These are phyloP conservation scores for Rhopalosiphum padi DNA, from an alignment of 1,140 invertebrate genomes.

Conservation along the genomic window DNA sequence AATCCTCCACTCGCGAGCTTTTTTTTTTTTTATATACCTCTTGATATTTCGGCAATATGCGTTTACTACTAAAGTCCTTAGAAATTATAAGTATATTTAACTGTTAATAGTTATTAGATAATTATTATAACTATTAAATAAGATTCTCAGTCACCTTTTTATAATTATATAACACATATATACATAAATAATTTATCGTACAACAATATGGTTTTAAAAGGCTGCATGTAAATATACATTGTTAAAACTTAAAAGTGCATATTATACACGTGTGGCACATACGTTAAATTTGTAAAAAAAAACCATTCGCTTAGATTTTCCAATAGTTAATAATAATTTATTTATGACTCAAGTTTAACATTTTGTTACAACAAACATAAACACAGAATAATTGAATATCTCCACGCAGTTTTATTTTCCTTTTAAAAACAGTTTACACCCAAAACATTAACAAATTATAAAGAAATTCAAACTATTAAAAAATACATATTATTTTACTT, in stretches of 20 bases:
- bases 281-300: too few relatives aligned
- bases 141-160: background rate
- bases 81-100: background rate
- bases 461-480: background rate
- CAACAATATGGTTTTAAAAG: too few relatives aligned
- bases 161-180: background rate
- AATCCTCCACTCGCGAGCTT: background rate
- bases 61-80: background rate
- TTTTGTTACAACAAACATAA: background rate
- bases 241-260: too few relatives aligned
- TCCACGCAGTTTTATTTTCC: background rate
- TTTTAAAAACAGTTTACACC: background rate
- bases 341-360: background rate
- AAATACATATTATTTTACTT: background rate
- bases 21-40: background rate
- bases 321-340: background rate
- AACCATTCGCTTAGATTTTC: too few relatives aligned
- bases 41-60: background rate
- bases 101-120: background rate
- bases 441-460: background rate
- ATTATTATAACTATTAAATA: background rate
- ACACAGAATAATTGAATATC: background rate
- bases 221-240: too few relatives aligned
- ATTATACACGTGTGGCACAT: too few relatives aligned
- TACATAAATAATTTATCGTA: too few relatives aligned